Conservation (phyloP, 2,888 invertebrate genomes). For the Chaetoderma sp. region DNA sequence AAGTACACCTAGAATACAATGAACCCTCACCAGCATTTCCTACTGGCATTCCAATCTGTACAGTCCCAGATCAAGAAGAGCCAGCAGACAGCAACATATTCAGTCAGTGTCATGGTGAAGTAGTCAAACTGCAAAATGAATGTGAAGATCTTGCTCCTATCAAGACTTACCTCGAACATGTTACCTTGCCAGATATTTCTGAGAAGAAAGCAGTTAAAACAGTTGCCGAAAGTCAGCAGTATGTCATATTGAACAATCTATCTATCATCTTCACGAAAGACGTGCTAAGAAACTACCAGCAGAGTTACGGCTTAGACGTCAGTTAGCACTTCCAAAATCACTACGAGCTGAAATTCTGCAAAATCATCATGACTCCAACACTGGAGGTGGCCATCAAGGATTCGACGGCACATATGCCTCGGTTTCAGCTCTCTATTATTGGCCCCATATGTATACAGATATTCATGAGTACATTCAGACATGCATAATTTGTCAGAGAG, state of each 20-base stretch:
- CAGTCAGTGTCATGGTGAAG: too few relatives aligned
- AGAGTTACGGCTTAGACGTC: too few relatives aligned
- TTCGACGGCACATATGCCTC: slow-evolving; percentile 36
- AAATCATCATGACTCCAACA: slow-evolving; percentile 30
- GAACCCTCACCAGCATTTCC: too few relatives aligned
- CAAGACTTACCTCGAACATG: too few relatives aligned
- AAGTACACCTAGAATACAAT: too few relatives aligned
- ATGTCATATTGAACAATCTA: background rate
- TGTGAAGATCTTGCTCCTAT: background rate
- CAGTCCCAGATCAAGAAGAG: too few relatives aligned
- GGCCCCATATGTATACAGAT: slow-evolving; percentile 39
- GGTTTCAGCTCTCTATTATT: slow-evolving; percentile 31
- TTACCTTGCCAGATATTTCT: background rate
- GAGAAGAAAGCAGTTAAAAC: background rate
- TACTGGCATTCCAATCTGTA: too few relatives aligned
- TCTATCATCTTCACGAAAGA: too few relatives aligned
- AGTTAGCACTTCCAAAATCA: too few relatives aligned
- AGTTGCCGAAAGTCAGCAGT: background rate
- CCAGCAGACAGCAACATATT: too few relatives aligned
- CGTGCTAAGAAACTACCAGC: too few relatives aligned
- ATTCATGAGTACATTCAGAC: slow-evolving; percentile 21
- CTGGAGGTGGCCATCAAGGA: slow-evolving; percentile 35
- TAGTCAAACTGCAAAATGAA: background rate
- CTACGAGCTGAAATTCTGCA: slow-evolving; percentile 24
- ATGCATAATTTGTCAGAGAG: slow-evolving; percentile 32